Base-by-base conservation (phyloP, 2,888 invertebrate species). In the Volucella zonaria region DNA sequence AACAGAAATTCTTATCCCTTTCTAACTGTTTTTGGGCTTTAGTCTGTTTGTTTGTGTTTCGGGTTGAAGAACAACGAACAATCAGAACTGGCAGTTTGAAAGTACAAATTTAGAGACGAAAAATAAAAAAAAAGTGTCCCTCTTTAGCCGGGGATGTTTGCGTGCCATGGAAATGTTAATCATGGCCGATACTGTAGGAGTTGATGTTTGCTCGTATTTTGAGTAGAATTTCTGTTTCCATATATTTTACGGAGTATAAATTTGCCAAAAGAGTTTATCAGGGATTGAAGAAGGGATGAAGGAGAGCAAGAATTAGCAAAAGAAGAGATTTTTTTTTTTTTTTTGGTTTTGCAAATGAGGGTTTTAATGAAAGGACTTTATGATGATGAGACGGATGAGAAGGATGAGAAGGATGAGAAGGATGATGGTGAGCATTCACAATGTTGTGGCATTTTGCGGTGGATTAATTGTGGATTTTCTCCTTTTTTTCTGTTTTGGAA, bases 1-100 rank as follows among this genome's bases (percentile, higher is more conserved):
- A 76, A 64, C 42, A 67, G 68, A 67, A 66, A 66, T 9, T 54
- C 47, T 52, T 67, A 67, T 79, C 67, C 52, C n/a, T 54, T 73
- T 68, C 12, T 54, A 12, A 8, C 42, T 42, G 31, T 12, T 54
- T 43, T 51, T 38, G n/a, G 10, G 31, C 31, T 3, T 31, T 31
- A 31, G 31, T 0, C 12, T 45, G 12, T n/a, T 45, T 45, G 45
- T 45, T 45, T 45, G 3, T 10, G 45, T 45, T 45, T 45, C 6
- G 12, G 45, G n/a, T n/a, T 11, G 6, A 10, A 11, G 45, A 45
- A 45, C 45, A 45, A 10, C 15, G 49, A 49, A 71, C 49, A 66
- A 47, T 40, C 40, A 9, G 56, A 67, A 18, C 40, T n/a, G 54
- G 45, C 18, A 54, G 40, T 11, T 31, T 38, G n/a, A 74, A 56